These are phyloP conservation scores for Pachypanchax playfairii DNA, from an alignment of 2,113 vertebrate genomes.

Conservation along the genomic window DNA sequence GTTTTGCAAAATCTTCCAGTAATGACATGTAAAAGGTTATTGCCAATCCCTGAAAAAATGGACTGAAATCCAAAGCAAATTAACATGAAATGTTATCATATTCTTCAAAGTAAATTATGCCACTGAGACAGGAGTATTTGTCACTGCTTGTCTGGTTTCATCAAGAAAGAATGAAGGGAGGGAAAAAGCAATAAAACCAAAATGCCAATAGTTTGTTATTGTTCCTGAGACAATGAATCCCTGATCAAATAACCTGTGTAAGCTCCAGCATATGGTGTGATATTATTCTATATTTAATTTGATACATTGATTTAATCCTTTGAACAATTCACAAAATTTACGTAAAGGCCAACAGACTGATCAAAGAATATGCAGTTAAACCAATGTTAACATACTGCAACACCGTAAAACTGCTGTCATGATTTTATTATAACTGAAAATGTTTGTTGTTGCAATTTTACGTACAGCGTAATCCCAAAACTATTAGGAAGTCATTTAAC, in stretches of 20 bases:
- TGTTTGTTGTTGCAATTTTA: no score
- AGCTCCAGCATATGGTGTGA: slow-evolving; percentile 28
- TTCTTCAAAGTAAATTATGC: slow-evolving; percentile 18
- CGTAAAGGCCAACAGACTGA: neutral
- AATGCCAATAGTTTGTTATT: slow-evolving; percentile 48
- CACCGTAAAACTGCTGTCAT: neutral
- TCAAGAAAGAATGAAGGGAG: slow-evolving; percentile 50
- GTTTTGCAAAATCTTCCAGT: slow-evolving; percentile 12
- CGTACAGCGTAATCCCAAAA: neutral
- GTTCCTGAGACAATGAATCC: slow-evolving; percentile 44
- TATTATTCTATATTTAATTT: slow-evolving; percentile 31
- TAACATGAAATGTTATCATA: slow-evolving; percentile 35
- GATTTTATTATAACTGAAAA: neutral
- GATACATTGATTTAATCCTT: slow-evolving; percentile 20
- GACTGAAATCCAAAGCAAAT: slow-evolving; percentile 46
- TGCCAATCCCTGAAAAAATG: slow-evolving; percentile 1
- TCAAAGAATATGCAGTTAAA: neutral
- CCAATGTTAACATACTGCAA: neutral
- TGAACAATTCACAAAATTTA: slow-evolving; percentile 3
- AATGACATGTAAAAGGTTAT: neutral
- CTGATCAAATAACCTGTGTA: slow-evolving; percentile 56
- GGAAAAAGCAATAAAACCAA: slow-evolving; percentile 66
- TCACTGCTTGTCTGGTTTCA: slow-evolving; percentile 52
- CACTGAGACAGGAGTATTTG: slow-evolving; percentile 14
- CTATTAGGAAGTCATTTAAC: no score